Evolutionary conservation across 2,888 invertebrate species (phyloP).

Genomic region (Ectemnius cavifrons): DNA sequence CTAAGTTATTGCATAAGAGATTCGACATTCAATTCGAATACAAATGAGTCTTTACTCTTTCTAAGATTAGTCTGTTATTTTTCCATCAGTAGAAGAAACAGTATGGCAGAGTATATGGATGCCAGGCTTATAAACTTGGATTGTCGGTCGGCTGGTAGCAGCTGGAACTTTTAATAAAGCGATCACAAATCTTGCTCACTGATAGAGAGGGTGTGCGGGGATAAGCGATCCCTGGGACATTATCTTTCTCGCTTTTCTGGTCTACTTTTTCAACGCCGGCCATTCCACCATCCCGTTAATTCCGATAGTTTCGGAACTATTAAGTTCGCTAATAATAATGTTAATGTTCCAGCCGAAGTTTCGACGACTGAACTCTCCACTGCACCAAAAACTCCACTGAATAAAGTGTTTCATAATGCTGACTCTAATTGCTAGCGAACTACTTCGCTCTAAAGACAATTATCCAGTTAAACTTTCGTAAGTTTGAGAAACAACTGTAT

Average conservation of each 20-base stretch:
- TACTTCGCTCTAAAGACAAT: no score
- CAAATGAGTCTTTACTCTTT: conserved; percentile 1
- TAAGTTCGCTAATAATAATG: conserved; percentile 43
- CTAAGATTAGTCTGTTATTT: neutral
- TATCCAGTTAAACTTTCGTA: no score
- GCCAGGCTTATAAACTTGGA: conserved; percentile 55
- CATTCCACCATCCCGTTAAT: conserved; percentile 23
- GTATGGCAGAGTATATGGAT: conserved; percentile 32
- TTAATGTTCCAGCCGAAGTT: conserved; percentile 35
- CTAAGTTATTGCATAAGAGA: no score
- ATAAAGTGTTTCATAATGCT: no score
- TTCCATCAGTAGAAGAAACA: conserved; percentile 21
- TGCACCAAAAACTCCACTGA: no score
- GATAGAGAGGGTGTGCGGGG: conserved; percentile 21
- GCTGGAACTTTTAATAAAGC: conserved; percentile 74
- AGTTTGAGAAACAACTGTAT: no score
- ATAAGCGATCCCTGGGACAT: conserved; percentile 37
- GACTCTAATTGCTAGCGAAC: no score
- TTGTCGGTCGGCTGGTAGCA: conserved; percentile 55
- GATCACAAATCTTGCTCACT: conserved; percentile 65
- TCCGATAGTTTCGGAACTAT: conserved; percentile 57
- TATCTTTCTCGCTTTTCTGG: conserved; percentile 7
- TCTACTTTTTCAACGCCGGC: conserved; percentile 2
- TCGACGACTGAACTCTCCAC: neutral
- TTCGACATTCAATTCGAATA: conserved; percentile 10